Percentiles rank a stretch among this genome's conserved stretches.
Evolutionary conservation across 2,113 vertebrate species (phyloP).

Genomic region (Psilopogon haemacephalus): DNA sequence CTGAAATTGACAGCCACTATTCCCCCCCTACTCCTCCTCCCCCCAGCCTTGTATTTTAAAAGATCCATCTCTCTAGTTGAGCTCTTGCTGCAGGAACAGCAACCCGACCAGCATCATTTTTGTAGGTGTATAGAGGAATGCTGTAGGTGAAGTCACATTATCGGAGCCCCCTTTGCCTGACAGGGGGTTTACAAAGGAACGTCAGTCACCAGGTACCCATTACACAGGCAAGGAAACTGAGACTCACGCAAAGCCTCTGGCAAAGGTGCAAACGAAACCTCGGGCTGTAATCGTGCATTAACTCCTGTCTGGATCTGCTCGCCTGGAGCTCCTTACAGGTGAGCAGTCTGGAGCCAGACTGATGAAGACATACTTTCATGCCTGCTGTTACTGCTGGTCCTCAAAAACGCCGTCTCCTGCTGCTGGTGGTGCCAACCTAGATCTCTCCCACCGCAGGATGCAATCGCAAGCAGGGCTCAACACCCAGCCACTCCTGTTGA

Average conservation of each 20-base stretch:
- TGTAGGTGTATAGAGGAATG: background rate
- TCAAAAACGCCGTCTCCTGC: background rate
- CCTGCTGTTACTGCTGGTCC: background rate
- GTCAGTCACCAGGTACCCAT: background rate
- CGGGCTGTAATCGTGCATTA: background rate
- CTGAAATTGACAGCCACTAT: slow-evolving; percentile 19
- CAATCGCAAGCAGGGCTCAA: background rate
- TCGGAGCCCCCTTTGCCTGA: background rate
- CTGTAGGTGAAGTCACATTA: background rate
- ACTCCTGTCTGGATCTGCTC: background rate
- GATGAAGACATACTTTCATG: fast-evolving
- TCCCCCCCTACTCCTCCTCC: background rate
- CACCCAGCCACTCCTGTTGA: background rate
- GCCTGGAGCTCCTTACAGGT: slow-evolving; percentile 3
- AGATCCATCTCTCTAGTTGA: background rate
- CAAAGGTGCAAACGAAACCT: slow-evolving; percentile 29
- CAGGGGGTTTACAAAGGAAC: background rate
- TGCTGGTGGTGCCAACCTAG: background rate
- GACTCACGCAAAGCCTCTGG: background rate
- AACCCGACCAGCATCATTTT: background rate
- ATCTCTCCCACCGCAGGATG: background rate
- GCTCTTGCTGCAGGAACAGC: slow-evolving; percentile 11
- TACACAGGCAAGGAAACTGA: background rate
- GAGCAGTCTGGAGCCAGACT: background rate
- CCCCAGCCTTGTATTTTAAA: background rate